Conservation (phyloP, 1,140 invertebrate genomes). For the Lasioglossum albipes region DNA sequence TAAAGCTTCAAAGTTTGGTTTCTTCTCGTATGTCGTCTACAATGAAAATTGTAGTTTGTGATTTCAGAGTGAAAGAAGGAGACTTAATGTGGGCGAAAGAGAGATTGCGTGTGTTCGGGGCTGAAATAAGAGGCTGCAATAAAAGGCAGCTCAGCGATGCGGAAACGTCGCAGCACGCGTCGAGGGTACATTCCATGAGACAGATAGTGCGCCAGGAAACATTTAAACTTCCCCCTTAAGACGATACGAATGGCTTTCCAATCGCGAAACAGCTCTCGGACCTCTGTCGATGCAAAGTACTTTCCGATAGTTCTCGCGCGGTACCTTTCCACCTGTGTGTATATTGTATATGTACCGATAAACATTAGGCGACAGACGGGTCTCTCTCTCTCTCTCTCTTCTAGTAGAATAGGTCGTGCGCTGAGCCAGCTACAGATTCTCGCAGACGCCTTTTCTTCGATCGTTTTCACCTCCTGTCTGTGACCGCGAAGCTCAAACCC, state of each 20-base stretch:
- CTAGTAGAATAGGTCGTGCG: not conserved
- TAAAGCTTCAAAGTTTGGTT: too few relatives aligned
- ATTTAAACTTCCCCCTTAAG: constrained; percentile 27
- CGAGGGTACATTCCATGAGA: not conserved
- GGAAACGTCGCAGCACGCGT: not conserved
- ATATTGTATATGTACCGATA: constrained; percentile 20
- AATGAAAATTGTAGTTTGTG: too few relatives aligned
- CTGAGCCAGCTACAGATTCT: not conserved
- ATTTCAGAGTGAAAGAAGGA: too few relatives aligned
- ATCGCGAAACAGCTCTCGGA: constrained; percentile 27
- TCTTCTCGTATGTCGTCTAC: too few relatives aligned
- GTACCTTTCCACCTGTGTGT: not conserved
- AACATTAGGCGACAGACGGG: constrained; percentile 16
- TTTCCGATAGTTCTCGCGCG: constrained; percentile 22
- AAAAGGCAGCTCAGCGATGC: not conserved
- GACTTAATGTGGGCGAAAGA: too few relatives aligned
- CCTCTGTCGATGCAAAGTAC: constrained; percentile 38
- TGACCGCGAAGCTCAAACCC: too few relatives aligned
- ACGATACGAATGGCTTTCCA: constrained; percentile 46
- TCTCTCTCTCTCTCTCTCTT: not conserved
- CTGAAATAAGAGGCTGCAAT: not conserved
- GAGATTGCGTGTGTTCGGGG: too few relatives aligned
- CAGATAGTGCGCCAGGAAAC: constrained; percentile 21
- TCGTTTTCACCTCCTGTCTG: too few relatives aligned
- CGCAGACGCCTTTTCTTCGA: too few relatives aligned